These are phyloP conservation scores for Clarias magur DNA, from an alignment of 2,113 vertebrate genomes.

Conservation along the genomic window DNA sequence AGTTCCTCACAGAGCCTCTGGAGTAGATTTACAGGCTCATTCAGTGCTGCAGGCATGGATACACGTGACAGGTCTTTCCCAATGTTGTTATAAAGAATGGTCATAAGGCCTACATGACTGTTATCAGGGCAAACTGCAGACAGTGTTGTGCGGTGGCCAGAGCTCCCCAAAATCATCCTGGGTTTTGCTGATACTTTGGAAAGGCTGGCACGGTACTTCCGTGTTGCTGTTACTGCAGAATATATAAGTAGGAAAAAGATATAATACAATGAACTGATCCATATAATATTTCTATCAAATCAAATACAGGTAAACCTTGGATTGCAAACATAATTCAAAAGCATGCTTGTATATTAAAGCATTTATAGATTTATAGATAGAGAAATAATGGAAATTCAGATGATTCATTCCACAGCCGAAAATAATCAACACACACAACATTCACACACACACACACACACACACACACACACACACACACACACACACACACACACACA, in stretches of 20 bases:
- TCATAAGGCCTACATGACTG: conserved; percentile 89
- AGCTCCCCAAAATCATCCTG: conserved; percentile 35
- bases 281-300: not conserved
- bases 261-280: not conserved
- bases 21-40: conserved; percentile 92
- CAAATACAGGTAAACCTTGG: not conserved
- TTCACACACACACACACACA: no score
- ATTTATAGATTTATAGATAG: no score
- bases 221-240: conserved; percentile 48
- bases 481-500: no score
- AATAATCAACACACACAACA: no score
- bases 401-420: no score
- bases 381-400: no score
- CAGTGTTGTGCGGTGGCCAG: conserved; percentile 75
- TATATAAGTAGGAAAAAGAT: not conserved
- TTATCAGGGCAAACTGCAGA: conserved; percentile 83
- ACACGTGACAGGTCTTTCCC: conserved; percentile 97
- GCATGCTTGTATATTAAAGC: no score
- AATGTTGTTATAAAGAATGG: conserved; percentile 95
- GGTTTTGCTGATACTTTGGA: conserved; percentile 34
- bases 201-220: conserved; percentile 56
- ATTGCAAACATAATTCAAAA: no score
- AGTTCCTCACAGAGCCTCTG: conserved; percentile 96
- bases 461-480: no score
- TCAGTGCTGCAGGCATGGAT: conserved; percentile 93